These are phyloP conservation scores for Gracilinanus agilis DNA, from an alignment of 2,113 vertebrate genomes.

Conservation along the genomic window DNA sequence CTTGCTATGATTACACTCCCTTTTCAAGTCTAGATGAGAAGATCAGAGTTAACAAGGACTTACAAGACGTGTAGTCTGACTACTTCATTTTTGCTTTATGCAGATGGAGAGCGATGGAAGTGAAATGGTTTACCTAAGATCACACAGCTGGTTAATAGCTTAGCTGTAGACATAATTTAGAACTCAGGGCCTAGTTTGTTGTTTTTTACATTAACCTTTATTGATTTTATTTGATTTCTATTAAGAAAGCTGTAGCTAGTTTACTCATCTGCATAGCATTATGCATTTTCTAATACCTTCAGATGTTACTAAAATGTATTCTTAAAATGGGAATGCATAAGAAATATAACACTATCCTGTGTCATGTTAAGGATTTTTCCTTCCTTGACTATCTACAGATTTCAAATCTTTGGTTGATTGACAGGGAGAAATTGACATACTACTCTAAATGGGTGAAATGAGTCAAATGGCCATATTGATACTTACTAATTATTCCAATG, in stretches of 20 bases:
- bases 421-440: not conserved
- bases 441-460: not conserved
- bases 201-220: not conserved
- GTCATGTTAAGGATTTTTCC: not conserved
- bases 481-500: not conserved
- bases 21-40: not conserved
- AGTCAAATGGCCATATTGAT: not conserved
- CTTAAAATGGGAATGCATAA: not conserved
- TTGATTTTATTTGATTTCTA: not conserved
- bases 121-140: not conserved
- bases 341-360: not conserved
- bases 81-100: not conserved
- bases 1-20: fast-evolving
- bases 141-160: not conserved
- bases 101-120: not conserved
- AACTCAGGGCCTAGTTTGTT: not conserved
- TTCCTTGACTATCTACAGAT: not conserved
- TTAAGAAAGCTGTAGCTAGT: not conserved
- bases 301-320: not conserved
- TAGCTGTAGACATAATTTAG: not conserved
- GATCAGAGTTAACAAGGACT: not conserved
- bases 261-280: not conserved
- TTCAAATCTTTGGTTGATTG: not conserved
- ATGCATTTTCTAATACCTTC: not conserved
- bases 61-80: not conserved